Evolutionary conservation across 2,888 invertebrate genomes (phyloP), one percentile per base, ranked within the genome.

Genomic region (Calliscelio sp.): DNA sequence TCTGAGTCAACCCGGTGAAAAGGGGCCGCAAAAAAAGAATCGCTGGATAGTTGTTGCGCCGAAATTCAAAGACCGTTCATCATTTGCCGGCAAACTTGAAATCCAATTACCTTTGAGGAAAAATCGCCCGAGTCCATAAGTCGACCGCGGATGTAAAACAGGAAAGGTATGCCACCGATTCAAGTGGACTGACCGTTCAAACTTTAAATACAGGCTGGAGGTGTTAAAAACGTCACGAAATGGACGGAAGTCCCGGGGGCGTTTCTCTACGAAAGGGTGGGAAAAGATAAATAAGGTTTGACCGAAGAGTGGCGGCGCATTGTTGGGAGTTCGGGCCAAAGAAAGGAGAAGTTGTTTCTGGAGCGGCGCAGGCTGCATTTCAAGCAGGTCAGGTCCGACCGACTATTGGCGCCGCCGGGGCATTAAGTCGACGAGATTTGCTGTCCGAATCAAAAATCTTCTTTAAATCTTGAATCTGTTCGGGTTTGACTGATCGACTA

Each of bases 311-410:
- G 71, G 77, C 49, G 51, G 65, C 49, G 80, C 75, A 77, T 84
- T 77, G 84, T 84, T 53, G 71, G 61, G 75, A 74, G 79, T 82
- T 77, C 41, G 75, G 41, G 57, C 59, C 38, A 74, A 73, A 82
- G 74, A 75, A 61, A 68, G 41, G 61, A 84, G 84, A 85, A 86
- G 88, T 88, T 89, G 88, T 88, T 89, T 87, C 78, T 85, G 79
- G 80, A 85, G 78, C 80, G 57, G 82, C 81, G 86, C 86, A 85
- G 83, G 83, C 87, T 89, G 89, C 89, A 89, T 89, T 87, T 89
- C 89, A 89, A 89, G 41, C 87, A 89, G 87, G 86, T 84, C 87
- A 38, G 41, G 55, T 70, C 73, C 65, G 63, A 79, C 53, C 80
- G 86, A 85, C 85, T 86, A 82, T 88, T 87, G 85, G 86, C 85